A percentile compares a stretch with the other conserved stretches of the same genome.
Conservation (phyloP, 2,797 vertebrate genomes). For the Neomorphus geoffroyi region DNA sequence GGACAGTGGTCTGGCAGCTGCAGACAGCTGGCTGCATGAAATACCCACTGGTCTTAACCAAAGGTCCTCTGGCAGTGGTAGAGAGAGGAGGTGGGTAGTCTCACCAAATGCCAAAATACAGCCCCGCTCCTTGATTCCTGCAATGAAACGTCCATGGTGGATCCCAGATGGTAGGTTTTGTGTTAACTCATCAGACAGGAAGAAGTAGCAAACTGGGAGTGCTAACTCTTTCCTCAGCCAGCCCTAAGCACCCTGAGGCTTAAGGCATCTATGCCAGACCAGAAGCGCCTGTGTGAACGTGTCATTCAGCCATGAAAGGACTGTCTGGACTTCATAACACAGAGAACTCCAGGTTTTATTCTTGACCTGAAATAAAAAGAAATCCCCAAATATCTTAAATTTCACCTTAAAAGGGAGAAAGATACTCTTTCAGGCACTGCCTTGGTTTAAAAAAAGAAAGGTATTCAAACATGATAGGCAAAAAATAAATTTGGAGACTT, state of each 20-base stretch:
- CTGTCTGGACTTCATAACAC: not conserved
- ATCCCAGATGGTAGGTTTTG: not conserved
- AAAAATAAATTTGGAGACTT: not conserved
- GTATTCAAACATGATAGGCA: not conserved
- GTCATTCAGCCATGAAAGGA: not conserved
- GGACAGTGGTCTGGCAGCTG: not conserved
- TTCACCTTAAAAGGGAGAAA: not conserved
- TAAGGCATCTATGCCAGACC: not conserved
- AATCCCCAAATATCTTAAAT: not conserved
- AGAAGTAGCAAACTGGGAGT: not conserved
- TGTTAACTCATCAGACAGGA: not conserved
- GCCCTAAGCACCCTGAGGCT: not conserved
- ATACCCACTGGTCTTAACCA: not conserved
- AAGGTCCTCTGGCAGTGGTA: not conserved
- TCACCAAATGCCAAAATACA: not conserved
- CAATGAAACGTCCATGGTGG: not conserved
- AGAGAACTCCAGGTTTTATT: not conserved
- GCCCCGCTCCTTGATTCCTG: not conserved
- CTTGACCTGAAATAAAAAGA: not conserved
- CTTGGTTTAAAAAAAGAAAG: not conserved
- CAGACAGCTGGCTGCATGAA: not conserved
- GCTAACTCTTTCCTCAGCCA: not conserved
- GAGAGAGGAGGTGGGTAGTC: not conserved
- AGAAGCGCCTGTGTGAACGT: not conserved
- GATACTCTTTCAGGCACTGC: not conserved